Percentiles rank a stretch among this genome's conserved stretches.
Conservation (phyloP, 2,797 vertebrate species). For the Mormyrops attenuatus region DNA sequence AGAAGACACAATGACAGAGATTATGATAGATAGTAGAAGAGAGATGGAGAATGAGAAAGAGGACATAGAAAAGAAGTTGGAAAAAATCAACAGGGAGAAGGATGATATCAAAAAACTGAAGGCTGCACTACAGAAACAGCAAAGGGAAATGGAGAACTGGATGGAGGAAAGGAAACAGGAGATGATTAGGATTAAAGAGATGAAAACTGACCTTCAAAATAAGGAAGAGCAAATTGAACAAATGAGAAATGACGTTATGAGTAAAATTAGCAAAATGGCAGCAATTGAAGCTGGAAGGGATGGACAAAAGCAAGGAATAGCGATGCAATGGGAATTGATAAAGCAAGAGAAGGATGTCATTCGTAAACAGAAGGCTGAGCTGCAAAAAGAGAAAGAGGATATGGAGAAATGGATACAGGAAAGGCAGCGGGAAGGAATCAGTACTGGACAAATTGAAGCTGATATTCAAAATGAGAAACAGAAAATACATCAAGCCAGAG, state of each 20-base stretch:
- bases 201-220: neutral
- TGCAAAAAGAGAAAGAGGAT: neutral
- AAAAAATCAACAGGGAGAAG: neutral
- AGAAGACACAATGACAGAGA: neutral
- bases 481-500: neutral
- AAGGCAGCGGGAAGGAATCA: neutral
- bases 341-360: neutral
- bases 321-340: neutral
- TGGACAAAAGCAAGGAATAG: neutral
- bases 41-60: neutral
- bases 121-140: neutral
- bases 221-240: neutral
- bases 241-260: neutral
- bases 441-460: neutral
- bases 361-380: neutral
- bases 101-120: neutral
- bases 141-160: neutral
- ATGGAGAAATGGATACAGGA: neutral
- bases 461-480: neutral
- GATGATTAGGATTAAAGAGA: neutral
- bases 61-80: neutral
- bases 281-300: neutral
- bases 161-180: neutral
- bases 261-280: neutral
- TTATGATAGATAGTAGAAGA: neutral